Conservation (phyloP, 2,113 vertebrate species). For the Pituophis catenifer region DNA sequence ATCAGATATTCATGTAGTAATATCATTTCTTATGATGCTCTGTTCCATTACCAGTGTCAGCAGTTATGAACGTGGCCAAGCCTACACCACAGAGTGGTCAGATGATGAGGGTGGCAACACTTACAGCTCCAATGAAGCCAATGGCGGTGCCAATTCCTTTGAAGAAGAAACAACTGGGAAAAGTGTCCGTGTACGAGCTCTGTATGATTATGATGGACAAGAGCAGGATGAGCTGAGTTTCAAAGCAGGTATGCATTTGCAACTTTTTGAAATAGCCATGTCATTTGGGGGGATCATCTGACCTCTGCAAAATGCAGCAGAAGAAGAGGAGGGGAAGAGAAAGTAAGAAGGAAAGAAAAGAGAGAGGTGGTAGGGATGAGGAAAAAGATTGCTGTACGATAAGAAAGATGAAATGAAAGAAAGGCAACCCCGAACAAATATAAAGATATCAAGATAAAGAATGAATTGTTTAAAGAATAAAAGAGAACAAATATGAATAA, state of each 20-base stretch:
- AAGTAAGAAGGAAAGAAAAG: too few species aligned
- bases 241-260: constrained; percentile 81
- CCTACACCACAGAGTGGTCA: constrained; percentile 90
- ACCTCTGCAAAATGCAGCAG: neutral
- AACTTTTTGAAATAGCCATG: neutral
- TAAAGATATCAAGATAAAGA: too few species aligned
- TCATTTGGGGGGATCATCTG: neutral
- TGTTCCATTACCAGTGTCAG: constrained; percentile 76
- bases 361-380: too few species aligned
- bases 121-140: constrained; percentile 84
- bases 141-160: constrained; percentile 88
- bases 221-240: constrained; percentile 97
- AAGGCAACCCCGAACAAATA: too few species aligned
- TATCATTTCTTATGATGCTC: neutral
- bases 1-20: neutral
- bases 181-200: constrained; percentile 86
- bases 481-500: too few species aligned
- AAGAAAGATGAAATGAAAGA: too few species aligned
- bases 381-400: too few species aligned
- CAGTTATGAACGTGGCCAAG: constrained; percentile 92
- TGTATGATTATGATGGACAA: constrained; percentile 96
- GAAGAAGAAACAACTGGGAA: constrained; percentile 80
- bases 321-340: too few species aligned
- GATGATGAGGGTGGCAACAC: constrained; percentile 89
- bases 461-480: too few species aligned